A percentile compares a stretch with the other conserved stretches of the same genome.
Conservation (phyloP, 2,888 invertebrate genomes). For the Micoletzkya japonica region DNA sequence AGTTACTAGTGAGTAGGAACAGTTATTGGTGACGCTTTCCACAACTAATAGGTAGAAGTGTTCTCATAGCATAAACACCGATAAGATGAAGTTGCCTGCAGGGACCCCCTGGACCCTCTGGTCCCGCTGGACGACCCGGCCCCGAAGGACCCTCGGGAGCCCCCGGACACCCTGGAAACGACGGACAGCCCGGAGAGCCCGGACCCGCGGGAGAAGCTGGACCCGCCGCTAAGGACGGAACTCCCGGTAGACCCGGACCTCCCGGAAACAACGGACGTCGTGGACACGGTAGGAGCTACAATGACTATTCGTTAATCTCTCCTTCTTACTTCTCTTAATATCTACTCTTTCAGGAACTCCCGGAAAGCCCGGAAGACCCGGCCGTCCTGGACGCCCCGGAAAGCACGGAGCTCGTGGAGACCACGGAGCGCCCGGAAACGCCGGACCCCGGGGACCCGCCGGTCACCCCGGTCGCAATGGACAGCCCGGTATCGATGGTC, state of each 20-base stretch:
- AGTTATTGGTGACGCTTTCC: background rate
- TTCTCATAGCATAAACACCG: background rate
- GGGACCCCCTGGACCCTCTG: slow-evolving; percentile 26
- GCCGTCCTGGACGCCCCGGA: slow-evolving; percentile 46
- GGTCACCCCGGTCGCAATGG: slow-evolving; percentile 48
- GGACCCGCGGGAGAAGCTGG: slow-evolving; percentile 24
- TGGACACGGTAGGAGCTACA: slow-evolving; percentile 11
- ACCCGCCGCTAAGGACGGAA: slow-evolving; percentile 13
- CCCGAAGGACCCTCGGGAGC: slow-evolving; percentile 19
- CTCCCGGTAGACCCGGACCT: slow-evolving; percentile 10
- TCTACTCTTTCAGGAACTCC: slow-evolving; percentile 37
- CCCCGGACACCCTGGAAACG: slow-evolving; percentile 23
- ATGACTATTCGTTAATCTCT: no score
- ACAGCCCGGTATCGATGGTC: slow-evolving; percentile 46
- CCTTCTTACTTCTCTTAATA: no score
- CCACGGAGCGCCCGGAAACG: slow-evolving; percentile 42
- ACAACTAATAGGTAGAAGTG: background rate
- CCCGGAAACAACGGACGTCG: slow-evolving; percentile 19
- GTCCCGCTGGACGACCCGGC: slow-evolving; percentile 16
- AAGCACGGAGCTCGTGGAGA: slow-evolving; percentile 43
- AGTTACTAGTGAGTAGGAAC: no score
- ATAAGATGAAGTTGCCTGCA: background rate
- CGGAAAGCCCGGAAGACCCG: slow-evolving; percentile 44
- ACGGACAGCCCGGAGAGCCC: slow-evolving; percentile 17
- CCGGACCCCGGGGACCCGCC: slow-evolving; percentile 45